These are phyloP conservation scores for Poecilia latipinna DNA, from an alignment of 2,113 vertebrate genomes.

Conservation along the genomic window DNA sequence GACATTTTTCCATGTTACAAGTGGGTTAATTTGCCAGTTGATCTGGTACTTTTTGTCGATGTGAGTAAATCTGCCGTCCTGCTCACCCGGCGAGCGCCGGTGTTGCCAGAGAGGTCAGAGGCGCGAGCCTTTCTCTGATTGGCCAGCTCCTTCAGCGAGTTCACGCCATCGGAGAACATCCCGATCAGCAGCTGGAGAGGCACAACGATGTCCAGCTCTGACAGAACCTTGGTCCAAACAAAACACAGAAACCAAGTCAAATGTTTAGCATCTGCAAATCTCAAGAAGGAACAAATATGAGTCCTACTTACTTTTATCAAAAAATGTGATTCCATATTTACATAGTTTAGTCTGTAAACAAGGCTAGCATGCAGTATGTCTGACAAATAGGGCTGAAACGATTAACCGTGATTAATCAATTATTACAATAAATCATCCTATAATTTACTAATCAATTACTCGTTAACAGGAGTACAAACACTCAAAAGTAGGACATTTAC, in stretches of 20 bases:
- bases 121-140: conserved; percentile 92
- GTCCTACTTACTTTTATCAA: neutral
- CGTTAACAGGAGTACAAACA: no score
- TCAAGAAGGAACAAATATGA: neutral
- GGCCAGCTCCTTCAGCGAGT: conserved; percentile 97
- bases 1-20: no score
- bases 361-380: neutral
- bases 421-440: no score
- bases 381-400: no score
- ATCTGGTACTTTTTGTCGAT: no score
- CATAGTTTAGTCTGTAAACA: neutral
- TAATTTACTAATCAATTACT: no score
- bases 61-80: neutral
- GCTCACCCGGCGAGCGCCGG: conserved; percentile 90
- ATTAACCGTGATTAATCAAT: no score
- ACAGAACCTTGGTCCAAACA: conserved; percentile 86
- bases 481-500: no score
- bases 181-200: conserved; percentile 95
- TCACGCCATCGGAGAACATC: conserved; percentile 99
- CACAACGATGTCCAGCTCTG: conserved; percentile 96
- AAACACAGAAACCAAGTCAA: conserved; percentile 10
- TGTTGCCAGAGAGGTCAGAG: conserved; percentile 86
- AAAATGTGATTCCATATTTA: neutral
- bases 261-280: no score
- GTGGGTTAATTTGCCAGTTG: no score